Evolutionary conservation across 1,140 invertebrate species (phyloP).

Genomic region (Drosophila pseudoobscura): DNA sequence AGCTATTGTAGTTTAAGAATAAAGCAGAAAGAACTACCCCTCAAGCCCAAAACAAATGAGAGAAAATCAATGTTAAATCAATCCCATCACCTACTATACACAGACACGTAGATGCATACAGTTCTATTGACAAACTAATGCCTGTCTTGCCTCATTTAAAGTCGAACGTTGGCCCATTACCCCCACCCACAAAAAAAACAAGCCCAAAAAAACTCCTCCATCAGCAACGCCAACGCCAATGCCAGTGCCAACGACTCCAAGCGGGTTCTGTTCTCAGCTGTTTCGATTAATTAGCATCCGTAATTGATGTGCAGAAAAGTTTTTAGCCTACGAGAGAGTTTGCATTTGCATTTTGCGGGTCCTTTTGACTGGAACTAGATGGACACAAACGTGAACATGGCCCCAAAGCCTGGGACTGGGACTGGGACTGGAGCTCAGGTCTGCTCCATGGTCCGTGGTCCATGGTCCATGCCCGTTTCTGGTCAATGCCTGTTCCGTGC

Average conservation of each 20-base stretch:
- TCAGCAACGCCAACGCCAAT: too few relatives aligned
- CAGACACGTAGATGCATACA: not conserved
- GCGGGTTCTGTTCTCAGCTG: slow-evolving; percentile 49
- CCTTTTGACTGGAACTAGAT: slow-evolving; percentile 56
- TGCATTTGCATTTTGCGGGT: slow-evolving; percentile 50
- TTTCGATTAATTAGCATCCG: slow-evolving; percentile 82
- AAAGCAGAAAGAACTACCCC: too few relatives aligned
- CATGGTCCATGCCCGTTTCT: not conserved
- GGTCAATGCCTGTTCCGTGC: not conserved
- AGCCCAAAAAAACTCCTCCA: not conserved
- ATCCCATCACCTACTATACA: not conserved
- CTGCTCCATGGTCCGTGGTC: too few relatives aligned
- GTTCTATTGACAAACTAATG: slow-evolving; percentile 7
- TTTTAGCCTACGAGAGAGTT: slow-evolving; percentile 58
- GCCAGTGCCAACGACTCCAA: not conserved
- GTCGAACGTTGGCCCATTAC: not conserved
- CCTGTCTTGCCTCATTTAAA: slow-evolving; percentile 9
- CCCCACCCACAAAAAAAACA: too few relatives aligned
- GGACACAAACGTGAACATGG: slow-evolving; percentile 47
- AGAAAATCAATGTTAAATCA: not conserved
- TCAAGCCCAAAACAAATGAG: too few relatives aligned
- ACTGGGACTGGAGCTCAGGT: slow-evolving; percentile 19
- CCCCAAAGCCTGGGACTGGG: slow-evolving; percentile 5
- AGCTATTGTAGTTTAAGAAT: too few relatives aligned
- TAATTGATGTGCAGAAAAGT: slow-evolving; percentile 81